phyloP scores from a whole-genome alignment of 2,888 invertebrate genomes.

The Dicranocentrus wangi region DNA sequence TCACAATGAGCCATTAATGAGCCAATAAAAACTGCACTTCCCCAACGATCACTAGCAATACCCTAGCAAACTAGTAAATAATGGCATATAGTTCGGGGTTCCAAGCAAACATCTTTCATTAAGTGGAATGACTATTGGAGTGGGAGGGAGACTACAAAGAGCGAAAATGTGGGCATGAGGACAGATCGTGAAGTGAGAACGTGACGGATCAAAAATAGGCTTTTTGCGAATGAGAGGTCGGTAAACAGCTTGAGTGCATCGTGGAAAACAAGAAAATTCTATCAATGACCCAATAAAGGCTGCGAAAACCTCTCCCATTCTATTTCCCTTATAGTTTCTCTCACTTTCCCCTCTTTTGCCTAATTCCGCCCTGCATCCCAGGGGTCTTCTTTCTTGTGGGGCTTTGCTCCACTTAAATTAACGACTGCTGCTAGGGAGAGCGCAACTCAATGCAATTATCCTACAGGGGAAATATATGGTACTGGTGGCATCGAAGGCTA shows the following conservation, averaged over 20 bases:
- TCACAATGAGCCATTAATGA: constrained; percentile 17
- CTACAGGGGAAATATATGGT: not conserved
- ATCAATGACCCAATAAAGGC: constrained; percentile 35
- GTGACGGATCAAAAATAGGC: constrained; percentile 38
- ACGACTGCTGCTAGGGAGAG: constrained; percentile 11
- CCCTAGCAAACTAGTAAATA: too few relatives aligned
- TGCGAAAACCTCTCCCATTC: constrained; percentile 22
- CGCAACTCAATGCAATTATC: constrained; percentile 36
- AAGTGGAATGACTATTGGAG: too few relatives aligned
- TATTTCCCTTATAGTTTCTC: too few relatives aligned
- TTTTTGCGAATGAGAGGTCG: constrained; percentile 36
- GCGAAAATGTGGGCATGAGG: constrained; percentile 13
- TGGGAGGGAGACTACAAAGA: too few relatives aligned
- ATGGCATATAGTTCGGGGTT: too few relatives aligned
- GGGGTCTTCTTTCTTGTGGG: constrained; percentile 40
- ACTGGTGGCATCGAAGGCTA: not conserved
- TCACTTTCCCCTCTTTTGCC: constrained; percentile 27
- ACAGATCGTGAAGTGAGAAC: constrained; percentile 29
- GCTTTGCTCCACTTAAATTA: constrained; percentile 51
- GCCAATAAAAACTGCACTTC: not conserved
- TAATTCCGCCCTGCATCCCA: constrained; percentile 12
- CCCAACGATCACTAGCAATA: too few relatives aligned
- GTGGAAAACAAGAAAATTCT: constrained; percentile 43
- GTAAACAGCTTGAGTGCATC: constrained; percentile 46
- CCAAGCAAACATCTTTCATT: too few relatives aligned